These are phyloP conservation scores for Lineus longissimus DNA, from an alignment of 1,140 invertebrate genomes.

Conservation along the genomic window DNA sequence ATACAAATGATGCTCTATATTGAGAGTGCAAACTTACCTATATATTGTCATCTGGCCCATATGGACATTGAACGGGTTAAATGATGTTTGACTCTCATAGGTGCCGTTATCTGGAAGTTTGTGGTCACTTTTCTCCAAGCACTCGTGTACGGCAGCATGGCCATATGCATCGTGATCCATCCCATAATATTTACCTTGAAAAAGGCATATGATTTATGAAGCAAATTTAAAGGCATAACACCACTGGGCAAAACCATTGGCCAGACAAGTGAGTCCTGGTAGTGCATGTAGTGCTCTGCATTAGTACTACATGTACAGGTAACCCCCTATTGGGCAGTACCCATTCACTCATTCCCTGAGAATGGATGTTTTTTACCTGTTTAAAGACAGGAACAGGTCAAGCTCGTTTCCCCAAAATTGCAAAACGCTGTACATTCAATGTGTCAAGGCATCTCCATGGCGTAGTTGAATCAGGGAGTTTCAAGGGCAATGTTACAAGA, in stretches of 20 bases:
- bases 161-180: slow-evolving; percentile 57
- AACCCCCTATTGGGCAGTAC: too few species aligned
- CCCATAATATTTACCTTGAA: slow-evolving; percentile 50
- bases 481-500: too few species aligned
- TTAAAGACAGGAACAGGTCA: too few species aligned
- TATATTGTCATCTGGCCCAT: slow-evolving; percentile 60
- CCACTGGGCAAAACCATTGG: too few species aligned
- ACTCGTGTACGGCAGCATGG: slow-evolving; percentile 52
- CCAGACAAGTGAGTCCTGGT: too few species aligned
- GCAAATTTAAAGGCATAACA: too few species aligned
- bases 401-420: too few species aligned
- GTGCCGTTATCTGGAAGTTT: slow-evolving; percentile 25
- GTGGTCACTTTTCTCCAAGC: slow-evolving; percentile 37
- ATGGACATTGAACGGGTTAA: slow-evolving; percentile 53
- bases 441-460: too few species aligned
- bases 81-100: slow-evolving; percentile 38
- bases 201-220: background rate
- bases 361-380: background rate
- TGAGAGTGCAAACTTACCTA: slow-evolving; percentile 30
- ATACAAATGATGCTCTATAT: background rate
- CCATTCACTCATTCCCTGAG: background rate
- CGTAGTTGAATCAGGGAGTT: too few species aligned
- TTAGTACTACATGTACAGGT: too few species aligned
- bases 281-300: too few species aligned
- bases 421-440: too few species aligned